Evolutionary conservation across 2,797 vertebrate genomes (phyloP).

Genomic region (Melanogrammus aeglefinus): DNA sequence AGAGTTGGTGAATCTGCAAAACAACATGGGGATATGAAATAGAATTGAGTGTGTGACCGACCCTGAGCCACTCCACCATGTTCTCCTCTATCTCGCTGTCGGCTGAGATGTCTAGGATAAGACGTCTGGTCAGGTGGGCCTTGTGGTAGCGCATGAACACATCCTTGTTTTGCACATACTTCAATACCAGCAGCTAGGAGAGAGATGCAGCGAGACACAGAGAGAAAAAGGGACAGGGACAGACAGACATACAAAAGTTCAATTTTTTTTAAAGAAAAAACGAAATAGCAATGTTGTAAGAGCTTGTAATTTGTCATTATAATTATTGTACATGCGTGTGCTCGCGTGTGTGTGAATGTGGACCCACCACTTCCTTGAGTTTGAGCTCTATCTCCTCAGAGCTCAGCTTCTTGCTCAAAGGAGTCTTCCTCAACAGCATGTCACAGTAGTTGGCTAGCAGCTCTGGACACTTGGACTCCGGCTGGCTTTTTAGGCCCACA

Average conservation of each 20-base stretch:
- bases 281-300: background rate
- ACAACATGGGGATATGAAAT: too few relatives aligned
- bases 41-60: constrained; percentile 55
- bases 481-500: constrained; percentile 95
- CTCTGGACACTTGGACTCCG: constrained; percentile 98
- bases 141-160: constrained; percentile 99
- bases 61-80: constrained; percentile 99
- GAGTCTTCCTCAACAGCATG: constrained; percentile 98
- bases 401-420: constrained; percentile 97
- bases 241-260: background rate
- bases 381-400: constrained; percentile 99
- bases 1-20: too few relatives aligned
- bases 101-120: constrained; percentile 97
- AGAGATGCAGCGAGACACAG: background rate
- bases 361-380: constrained; percentile 95
- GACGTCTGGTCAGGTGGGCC: constrained; percentile 93
- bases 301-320: too few relatives aligned
- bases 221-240: background rate
- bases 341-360: background rate
- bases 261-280: background rate
- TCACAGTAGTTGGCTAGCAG: constrained; percentile 99
- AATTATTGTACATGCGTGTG: too few relatives aligned
- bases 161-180: constrained; percentile 98
- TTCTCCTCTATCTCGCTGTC: constrained; percentile 99
- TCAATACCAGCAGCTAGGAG: constrained; percentile 89